Percentiles rank a stretch among this genome's conserved stretches.
Evolutionary conservation across 2,888 invertebrate genomes (phyloP).

Genomic region (Stenchaetothrips biformis): DNA sequence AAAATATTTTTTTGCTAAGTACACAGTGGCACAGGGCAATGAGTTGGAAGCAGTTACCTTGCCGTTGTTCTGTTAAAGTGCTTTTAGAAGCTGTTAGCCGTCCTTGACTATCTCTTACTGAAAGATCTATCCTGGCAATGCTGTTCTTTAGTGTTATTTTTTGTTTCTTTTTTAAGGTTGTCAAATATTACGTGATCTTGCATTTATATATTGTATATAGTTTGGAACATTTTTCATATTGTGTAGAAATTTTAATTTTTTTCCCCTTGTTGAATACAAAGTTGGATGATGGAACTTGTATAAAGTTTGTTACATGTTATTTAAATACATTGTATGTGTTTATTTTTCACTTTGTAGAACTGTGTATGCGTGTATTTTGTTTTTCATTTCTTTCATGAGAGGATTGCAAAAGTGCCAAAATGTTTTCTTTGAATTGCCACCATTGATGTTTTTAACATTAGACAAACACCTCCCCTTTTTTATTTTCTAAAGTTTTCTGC

Average conservation of each 20-base stretch:
- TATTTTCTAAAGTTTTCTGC: neutral
- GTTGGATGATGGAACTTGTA: constrained; percentile 12
- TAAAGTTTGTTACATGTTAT: constrained; percentile 12
- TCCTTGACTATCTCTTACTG: too few species aligned
- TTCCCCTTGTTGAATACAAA: neutral
- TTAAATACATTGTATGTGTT: constrained; percentile 4
- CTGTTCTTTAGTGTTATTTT: too few species aligned
- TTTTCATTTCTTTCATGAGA: neutral
- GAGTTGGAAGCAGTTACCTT: neutral
- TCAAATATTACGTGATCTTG: too few species aligned
- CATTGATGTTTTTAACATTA: too few species aligned
- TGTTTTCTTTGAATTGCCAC: neutral
- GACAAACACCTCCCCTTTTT: too few species aligned
- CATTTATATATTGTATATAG: constrained; percentile 17
- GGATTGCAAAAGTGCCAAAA: neutral
- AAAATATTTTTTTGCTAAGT: neutral
- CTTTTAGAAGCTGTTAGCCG: too few species aligned
- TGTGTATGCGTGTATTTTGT: neutral
- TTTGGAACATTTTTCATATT: neutral
- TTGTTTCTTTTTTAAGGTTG: too few species aligned
- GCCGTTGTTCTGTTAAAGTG: too few species aligned
- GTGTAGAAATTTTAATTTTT: constrained; percentile 11
- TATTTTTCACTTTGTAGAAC: neutral
- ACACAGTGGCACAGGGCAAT: neutral
- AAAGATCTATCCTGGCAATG: too few species aligned